Conservation (phyloP, 2,113 vertebrate genomes). For the Serinus canaria region DNA sequence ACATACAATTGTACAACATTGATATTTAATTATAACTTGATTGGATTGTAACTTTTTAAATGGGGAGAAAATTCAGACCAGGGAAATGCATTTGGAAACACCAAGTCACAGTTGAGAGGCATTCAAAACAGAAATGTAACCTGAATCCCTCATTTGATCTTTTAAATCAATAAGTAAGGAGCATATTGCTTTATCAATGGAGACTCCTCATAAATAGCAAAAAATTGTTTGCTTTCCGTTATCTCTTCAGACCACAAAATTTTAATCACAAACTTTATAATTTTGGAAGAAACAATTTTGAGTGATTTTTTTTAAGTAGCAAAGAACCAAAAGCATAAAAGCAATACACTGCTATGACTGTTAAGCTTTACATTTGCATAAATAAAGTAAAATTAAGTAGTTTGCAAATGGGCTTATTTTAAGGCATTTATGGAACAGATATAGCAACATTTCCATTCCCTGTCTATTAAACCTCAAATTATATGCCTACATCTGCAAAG, state of each 20-base stretch:
- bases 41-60: neutral
- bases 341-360: neutral
- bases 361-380: neutral
- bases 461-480: neutral
- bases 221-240: neutral
- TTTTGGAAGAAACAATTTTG: neutral
- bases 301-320: neutral
- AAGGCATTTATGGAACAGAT: neutral
- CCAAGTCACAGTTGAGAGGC: neutral
- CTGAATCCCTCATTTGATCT: slow-evolving; percentile 15
- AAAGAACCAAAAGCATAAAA: neutral
- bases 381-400: neutral
- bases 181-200: neutral
- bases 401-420: neutral
- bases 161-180: slow-evolving; percentile 30
- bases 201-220: neutral
- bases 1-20: neutral
- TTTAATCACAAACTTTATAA: neutral
- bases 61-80: neutral
- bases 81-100: neutral
- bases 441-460: neutral
- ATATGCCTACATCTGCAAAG: neutral
- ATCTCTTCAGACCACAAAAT: neutral
- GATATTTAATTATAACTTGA: neutral
- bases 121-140: slow-evolving; percentile 43